phyloP scores from a whole-genome alignment of 2,113 vertebrate genomes.

The Hipposideros armiger region DNA sequence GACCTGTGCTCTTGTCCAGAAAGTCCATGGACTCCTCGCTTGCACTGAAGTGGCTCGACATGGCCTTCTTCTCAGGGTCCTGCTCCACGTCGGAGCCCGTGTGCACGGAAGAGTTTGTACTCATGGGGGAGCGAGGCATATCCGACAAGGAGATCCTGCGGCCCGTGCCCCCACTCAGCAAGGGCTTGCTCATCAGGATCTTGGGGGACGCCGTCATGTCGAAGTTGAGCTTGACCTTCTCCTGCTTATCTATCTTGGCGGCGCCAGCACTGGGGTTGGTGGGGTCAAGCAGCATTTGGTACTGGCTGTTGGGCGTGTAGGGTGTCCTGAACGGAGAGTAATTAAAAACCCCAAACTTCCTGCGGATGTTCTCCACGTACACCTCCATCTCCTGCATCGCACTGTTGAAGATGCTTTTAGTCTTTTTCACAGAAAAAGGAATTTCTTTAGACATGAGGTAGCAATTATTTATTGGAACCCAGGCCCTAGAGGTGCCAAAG shows the following conservation, averaged over 20 bases:
- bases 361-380: conserved; percentile 98
- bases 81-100: conserved; percentile 98
- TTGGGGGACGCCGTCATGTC: conserved; percentile 98
- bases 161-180: conserved; percentile 91
- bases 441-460: conserved; percentile 99
- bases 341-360: conserved; percentile 98
- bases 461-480: conserved; percentile 99
- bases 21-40: conserved; percentile 99
- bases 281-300: conserved; percentile 97
- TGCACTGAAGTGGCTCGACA: conserved; percentile 95
- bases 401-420: conserved; percentile 99
- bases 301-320: conserved; percentile 97
- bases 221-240: conserved; percentile 98
- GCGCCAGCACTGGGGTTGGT: conserved; percentile 94
- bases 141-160: conserved; percentile 95
- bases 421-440: conserved; percentile 99
- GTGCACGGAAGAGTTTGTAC: conserved; percentile 98
- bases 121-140: conserved; percentile 98
- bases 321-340: conserved; percentile 98
- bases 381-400: conserved; percentile 99
- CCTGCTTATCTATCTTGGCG: conserved; percentile 95
- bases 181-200: conserved; percentile 94
- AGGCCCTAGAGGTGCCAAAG: conserved; percentile 90
- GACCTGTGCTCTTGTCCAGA: conserved; percentile 93
- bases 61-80: conserved; percentile 95